Evolutionary conservation across 2,113 vertebrate species (phyloP), one percentile per base, ranked within the genome.

Genomic region (Grantiella picta): DNA sequence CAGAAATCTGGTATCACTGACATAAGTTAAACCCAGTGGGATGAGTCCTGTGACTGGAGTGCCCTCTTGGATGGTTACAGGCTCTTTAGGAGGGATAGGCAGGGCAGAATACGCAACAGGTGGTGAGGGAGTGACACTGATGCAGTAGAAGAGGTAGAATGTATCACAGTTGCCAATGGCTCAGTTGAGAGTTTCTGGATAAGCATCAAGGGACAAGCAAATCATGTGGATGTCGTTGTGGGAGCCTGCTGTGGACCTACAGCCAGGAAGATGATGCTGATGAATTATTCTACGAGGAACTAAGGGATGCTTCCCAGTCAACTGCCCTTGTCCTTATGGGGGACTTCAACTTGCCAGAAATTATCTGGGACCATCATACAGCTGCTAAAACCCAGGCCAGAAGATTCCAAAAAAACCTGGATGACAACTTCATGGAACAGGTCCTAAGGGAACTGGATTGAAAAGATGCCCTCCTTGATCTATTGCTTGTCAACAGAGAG

Each of bases 251-350:
- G 11, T 19, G n/a, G 15, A 63, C 11, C 29, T 40, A 38, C 11
- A 54, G 24, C 16, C 16, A 40, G 13, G 16, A 47, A 17, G 40
- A 78, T 17, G 7, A 69, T 3, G 6, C 15, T 12, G 36, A 15
- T 0, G 0, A 28, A 33, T 38, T 78, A 69, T 33, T 60, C 23
- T 69, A 38, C n/a, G 18, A 77, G 22, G 18, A 36, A 23, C 12
- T 10, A 68, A 36, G 12, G 27, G 18, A 33, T 0, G 1, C 22
- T 60, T n/a, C n/a, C n/a, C n/a, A n/a, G n/a, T n/a, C n/a, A n/a
- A n/a, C n/a, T 33, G 12, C 28, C 52, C 33, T 38, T 69, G 22
- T 38, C 27, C 6, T 60, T 52, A 33, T 15, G 10, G 10, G 27
- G 21, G 21, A 36, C 22, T 44, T 86, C 33, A 44, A 8, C 8